Evolutionary conservation across 2,113 vertebrate genomes (phyloP), one percentile per base, ranked within the genome.

Genomic region (Takifugu flavidus): DNA sequence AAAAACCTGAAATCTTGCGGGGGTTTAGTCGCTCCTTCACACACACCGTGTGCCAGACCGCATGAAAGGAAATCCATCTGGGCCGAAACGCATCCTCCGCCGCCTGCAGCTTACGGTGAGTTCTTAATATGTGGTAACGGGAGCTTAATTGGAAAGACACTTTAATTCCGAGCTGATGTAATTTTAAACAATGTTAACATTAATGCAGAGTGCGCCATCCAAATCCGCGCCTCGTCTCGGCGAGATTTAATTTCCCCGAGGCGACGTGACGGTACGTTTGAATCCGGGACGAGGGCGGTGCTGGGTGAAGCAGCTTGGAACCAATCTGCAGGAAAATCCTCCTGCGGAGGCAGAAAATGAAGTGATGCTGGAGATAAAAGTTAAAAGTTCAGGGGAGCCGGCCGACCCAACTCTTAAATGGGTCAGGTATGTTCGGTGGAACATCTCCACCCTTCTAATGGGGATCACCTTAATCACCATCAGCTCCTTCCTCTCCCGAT

Each of bases 111-210:
- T 86, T 78, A 85, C 53, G 62, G 56, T 77, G 56, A 78, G 69
- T 49, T 59, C 65, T 77, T 83, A 79, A 82, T 82, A 74, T 75
- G 49, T 61, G 63, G 65, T 82, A 81, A 78, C 71, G 63, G 53
- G 46, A 76, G 75, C 75, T 81, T 77, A 74, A 83, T 84, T 84
- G 78, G 57, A 79, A 74, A 56, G 73, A 82, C 69, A 82, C n/a
- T 74, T 78, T 71, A 72, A 68, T 72, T 73, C 56, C 58, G 54
- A 61, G 64, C 57, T 67, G 62, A 71, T 78, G 74, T 73, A 66
- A 77, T 72, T 82, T 81, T 74, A 67, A 72, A 77, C 85, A 84
- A 80, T 73, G 70, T 78, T 77, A 78, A 75, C 77, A 80, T 80
- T 78, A 80, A 87, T 77, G 67, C 78, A 70, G 13, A 80, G 72